phyloP scores from a whole-genome alignment of 2,113 vertebrate genomes.

The Dromas ardeola region DNA sequence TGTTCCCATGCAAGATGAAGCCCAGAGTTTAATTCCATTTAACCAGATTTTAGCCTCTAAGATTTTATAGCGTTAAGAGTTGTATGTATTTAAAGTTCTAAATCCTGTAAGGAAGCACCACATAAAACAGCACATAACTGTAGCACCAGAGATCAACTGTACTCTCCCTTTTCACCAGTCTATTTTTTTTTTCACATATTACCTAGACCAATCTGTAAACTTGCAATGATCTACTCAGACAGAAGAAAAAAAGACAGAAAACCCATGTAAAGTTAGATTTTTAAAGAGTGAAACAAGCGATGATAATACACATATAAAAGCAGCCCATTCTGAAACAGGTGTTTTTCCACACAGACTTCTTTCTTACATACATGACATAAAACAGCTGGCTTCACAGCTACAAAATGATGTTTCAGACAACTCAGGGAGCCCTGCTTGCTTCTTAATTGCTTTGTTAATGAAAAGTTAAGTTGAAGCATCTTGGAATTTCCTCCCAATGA shows the following conservation, averaged over 20 bases:
- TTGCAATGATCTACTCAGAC: not conserved
- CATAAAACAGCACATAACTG: not conserved
- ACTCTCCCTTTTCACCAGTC: not conserved
- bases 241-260: not conserved
- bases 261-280: not conserved
- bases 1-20: not conserved
- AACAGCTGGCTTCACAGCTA: not conserved
- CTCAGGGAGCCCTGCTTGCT: not conserved
- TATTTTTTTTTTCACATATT: accelerated
- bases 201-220: not conserved
- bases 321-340: not conserved
- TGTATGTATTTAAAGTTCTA: not conserved
- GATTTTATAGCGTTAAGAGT: not conserved
- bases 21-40: not conserved
- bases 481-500: not conserved
- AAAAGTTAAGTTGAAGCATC: not conserved
- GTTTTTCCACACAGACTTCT: not conserved
- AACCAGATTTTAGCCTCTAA: not conserved
- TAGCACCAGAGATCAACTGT: not conserved
- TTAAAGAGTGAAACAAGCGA: not conserved
- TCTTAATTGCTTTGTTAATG: not conserved
- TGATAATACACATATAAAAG: not conserved
- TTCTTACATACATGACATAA: not conserved
- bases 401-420: not conserved
- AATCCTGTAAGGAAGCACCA: not conserved